Evolutionary conservation across 2,888 invertebrate genomes (phyloP), one percentile per base, ranked within the genome.

Genomic region (Synanthedon andrenaeformis): DNA sequence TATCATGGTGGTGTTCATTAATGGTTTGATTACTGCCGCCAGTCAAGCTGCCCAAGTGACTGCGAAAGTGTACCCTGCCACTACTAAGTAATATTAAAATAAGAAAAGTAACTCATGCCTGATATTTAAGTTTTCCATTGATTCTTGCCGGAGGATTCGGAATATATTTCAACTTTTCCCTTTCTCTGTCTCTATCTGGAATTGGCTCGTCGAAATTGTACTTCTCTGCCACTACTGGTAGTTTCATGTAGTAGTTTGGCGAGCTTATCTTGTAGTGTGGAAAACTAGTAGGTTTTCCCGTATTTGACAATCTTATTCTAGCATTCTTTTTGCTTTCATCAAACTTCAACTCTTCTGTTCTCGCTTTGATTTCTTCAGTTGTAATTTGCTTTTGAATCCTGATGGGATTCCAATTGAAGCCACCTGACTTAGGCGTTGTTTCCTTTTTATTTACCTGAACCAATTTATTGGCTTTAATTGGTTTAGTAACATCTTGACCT

Each of bases 141-240:
- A 79, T 66, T 17, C 58, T 64, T 0, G 71, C 69, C 0, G 67
- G 65, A 0, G 69, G 71, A 42, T 72, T 70, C 0, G 56, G 61
- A 3, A 72, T 57, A 28, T 64, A 58, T 14, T 67, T 72, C 1
- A 74, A 51, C 41, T 63, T 56, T 35, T 80, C 75, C 0, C 65
- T 65, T 35, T 70, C 67, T 17, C 76, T 64, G 52, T 82, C 82
- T 3, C 52, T 64, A 14, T 78, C 80, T 3, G 82, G 82, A 3
- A 82, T 55, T 0, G 81, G 79, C 55, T 82, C 82, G 35, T 76
- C 58, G n/a, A 82, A 80, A 51, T 79, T 69, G 50, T 81, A 82
- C 56, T 66, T 72, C 13, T 81, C 79, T 0, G 72, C 76, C 0
- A 75, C 58, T 2, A 63, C 66, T 0, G 78, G 76, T 3, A 76